phyloP scores from a whole-genome alignment of 2,113 vertebrate species.

The Larimichthys crocea region DNA sequence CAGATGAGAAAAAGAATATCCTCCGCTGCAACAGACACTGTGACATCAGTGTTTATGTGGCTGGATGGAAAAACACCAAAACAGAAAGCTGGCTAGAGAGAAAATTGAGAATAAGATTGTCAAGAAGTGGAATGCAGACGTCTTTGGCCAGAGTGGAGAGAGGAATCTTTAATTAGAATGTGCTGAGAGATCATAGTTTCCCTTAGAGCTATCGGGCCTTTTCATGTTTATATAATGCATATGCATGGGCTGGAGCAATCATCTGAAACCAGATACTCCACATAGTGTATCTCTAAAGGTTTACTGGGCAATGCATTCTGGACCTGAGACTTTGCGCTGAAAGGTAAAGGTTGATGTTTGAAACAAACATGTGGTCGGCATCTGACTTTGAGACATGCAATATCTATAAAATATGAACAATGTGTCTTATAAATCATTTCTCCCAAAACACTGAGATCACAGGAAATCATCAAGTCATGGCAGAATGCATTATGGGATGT shows the following conservation, averaged over 20 bases:
- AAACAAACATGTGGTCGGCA: slow-evolving; percentile 55
- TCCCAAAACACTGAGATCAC: slow-evolving; percentile 33
- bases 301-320: slow-evolving; percentile 38
- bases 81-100: slow-evolving; percentile 40
- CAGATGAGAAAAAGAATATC: slow-evolving; percentile 35
- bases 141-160: slow-evolving; percentile 62
- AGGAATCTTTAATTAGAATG: slow-evolving; percentile 79
- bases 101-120: slow-evolving; percentile 64
- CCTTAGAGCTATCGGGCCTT: slow-evolving; percentile 73
- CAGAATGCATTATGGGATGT: slow-evolving; percentile 50
- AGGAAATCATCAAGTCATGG: slow-evolving; percentile 55
- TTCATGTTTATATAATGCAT: slow-evolving; percentile 79
- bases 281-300: slow-evolving; percentile 49
- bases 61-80: slow-evolving; percentile 53
- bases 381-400: slow-evolving; percentile 43
- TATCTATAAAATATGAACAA: slow-evolving; percentile 52
- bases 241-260: slow-evolving; percentile 76
- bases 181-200: slow-evolving; percentile 78
- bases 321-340: slow-evolving; percentile 33
- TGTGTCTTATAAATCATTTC: slow-evolving; percentile 19
- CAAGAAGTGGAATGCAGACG: slow-evolving; percentile 56
- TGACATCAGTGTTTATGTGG: slow-evolving; percentile 68
- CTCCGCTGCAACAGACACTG: slow-evolving; percentile 26
- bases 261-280: slow-evolving; percentile 72
- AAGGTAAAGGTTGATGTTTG: slow-evolving; percentile 54